Evolutionary conservation across 2,113 vertebrate genomes (phyloP).

Genomic region (Carollia perspicillata): DNA sequence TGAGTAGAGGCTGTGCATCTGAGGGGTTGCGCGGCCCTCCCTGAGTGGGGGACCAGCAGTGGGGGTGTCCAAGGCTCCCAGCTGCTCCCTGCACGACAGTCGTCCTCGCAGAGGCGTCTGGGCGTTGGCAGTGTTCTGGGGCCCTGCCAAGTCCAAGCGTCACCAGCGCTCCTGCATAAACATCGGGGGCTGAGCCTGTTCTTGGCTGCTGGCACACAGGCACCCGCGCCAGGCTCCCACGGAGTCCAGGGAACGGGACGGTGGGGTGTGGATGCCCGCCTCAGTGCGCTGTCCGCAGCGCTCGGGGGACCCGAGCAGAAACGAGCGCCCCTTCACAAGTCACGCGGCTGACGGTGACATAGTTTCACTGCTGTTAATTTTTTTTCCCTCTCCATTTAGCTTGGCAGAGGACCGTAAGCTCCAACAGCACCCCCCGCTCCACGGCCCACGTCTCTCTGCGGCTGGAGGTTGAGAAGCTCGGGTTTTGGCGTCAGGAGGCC

Average conservation of each 20-base stretch:
- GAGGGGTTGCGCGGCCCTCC: neutral
- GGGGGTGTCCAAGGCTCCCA: neutral
- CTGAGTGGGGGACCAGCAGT: neutral
- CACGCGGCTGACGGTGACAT: neutral
- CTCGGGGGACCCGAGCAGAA: neutral
- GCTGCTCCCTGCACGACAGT: conserved; percentile 7
- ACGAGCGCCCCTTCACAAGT: neutral
- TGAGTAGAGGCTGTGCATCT: neutral
- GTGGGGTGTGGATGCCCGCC: neutral
- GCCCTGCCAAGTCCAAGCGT: neutral
- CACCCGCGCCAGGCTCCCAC: neutral
- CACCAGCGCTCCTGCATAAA: neutral
- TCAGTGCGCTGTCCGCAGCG: neutral
- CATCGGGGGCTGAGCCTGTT: neutral
- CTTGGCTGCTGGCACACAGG: neutral
- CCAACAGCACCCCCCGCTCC: neutral
- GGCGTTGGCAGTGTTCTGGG: neutral
- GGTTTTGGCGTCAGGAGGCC: neutral
- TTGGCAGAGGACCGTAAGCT: neutral
- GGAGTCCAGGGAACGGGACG: neutral
- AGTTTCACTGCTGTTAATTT: neutral
- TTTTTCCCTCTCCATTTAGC: neutral
- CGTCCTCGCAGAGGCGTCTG: neutral
- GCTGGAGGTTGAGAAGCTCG: neutral
- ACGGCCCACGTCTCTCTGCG: neutral